Base-by-base conservation (phyloP, 2,113 vertebrate genomes). In the Phrynosoma blainvillii region DNA sequence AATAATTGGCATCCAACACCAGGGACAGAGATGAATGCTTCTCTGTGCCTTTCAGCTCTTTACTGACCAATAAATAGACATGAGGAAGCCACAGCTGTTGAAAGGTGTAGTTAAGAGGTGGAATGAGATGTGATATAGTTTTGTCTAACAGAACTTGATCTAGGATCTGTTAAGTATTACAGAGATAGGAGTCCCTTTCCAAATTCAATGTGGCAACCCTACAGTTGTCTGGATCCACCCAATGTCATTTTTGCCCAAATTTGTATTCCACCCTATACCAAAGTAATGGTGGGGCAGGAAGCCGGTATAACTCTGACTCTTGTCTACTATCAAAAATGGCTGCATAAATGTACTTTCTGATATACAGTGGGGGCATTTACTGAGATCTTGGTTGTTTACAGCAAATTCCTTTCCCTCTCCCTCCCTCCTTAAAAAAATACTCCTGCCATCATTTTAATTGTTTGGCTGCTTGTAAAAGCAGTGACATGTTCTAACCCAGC, bases 381-480 rank as follows among this genome's bases (percentile, higher is more conserved):
- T 80, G n/a, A 12, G 5, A 74, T 23, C 25, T 13, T 85, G 18
- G 23, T 86, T 81, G 70, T 74, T 83, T 76, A 54, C 30, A 32
- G 18, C n/a, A 54, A 77, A 82, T 77, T 78, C 65, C 32, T 76
- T 30, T 70, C 70, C 10, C 10, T 42, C 13, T n/a, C 11, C n/a
- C n/a, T 27, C 20, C 73, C 8, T 23, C 36, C 12, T 68, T 68
- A 20, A 68, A 32, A 87, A 8, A 32, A 40, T 92, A 21, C 42
- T 40, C 2, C 9, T 68, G 5, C 18, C 27, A 8, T 23, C 36
- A 16, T 80, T 92, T 90, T 89, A 90, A 91, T 91, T 89, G 77
- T 89, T 94, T 91, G 74, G 42, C 36, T 89, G 36, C 91, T 85
- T 92, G 13, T 81, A 84, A 89, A 36, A 89, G 3, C 10, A 71